Base-by-base conservation (phyloP, 1,140 invertebrate genomes). In the Watersipora subatra region DNA sequence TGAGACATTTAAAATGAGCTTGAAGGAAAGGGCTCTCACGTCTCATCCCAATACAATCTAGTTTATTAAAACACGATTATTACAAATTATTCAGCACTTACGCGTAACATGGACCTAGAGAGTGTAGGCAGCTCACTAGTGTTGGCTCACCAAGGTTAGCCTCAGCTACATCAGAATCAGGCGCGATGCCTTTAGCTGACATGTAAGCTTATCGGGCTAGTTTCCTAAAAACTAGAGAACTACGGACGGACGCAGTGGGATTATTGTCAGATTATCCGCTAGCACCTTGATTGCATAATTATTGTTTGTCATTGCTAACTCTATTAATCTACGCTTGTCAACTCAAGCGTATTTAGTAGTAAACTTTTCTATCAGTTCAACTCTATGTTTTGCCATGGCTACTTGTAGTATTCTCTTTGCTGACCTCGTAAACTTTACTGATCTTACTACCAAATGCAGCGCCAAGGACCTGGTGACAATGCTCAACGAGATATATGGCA, bases 361-460 rank as follows among this genome's bases (percentile, higher is more conserved):
- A 1, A 68, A 55, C n/a, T 7, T 46, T 56, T 27, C 24, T 2
- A 1, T 66, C 29, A 57, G 46, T 64, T n/a, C n/a, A n/a, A n/a
- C 12, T 29, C 34, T 2, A 27, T 25, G 61, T 59, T 28, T 26
- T 2, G 26, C 59, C 63, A 27, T 28, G 64, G 61, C 63, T 62
- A n/a, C 34, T 79, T 73, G 22, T 84, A 91, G 90, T 61, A 93
- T 97, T 66, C 78, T 97, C 2, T 97, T 93, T 76, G 92, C 93
- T 0, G 93, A 97, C 79, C 92, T 97, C 29, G 93, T 96, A 0
- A 95, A 96, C 74, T 97, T 94, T 75, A 95, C 93, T 0, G 86
- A 87, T 55, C 83, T 97, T 71, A 92, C 92, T 0, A 88, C 76
- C 0, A 73, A 78, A 3, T 80, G 96, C 56, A 95, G 91, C 0